Conservation (phyloP, 2,113 vertebrate genomes). For the Lipophrys pholis region DNA sequence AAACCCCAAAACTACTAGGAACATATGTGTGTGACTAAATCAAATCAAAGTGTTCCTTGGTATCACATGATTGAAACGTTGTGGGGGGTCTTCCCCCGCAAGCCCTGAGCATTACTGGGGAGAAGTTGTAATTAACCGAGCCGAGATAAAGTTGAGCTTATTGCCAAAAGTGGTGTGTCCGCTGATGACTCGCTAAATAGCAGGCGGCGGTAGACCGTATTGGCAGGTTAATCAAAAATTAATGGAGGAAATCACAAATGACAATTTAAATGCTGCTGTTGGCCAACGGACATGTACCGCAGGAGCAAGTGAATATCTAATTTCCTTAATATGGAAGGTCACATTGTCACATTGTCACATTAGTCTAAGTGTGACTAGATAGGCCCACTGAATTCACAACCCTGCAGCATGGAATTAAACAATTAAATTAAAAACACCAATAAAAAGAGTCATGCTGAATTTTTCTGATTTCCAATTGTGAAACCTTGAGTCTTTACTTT, state of each 20-base stretch:
- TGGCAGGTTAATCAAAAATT: slow-evolving; percentile 75
- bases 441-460: neutral
- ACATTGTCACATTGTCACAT: slow-evolving; percentile 51
- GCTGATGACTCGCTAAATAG: slow-evolving; percentile 63
- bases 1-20: neutral
- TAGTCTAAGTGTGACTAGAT: slow-evolving; percentile 40
- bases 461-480: neutral
- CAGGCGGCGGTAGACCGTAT: slow-evolving; percentile 41
- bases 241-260: slow-evolving; percentile 65
- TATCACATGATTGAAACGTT: slow-evolving; percentile 25
- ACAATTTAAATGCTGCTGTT: slow-evolving; percentile 62
- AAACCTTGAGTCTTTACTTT: neutral
- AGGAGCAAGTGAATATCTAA: slow-evolving; percentile 48
- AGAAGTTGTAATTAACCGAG: slow-evolving; percentile 70
- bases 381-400: slow-evolving; percentile 6
- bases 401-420: slow-evolving; percentile 11
- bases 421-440: slow-evolving; percentile 17
- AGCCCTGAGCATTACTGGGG: slow-evolving; percentile 54
- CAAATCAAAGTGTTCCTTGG: slow-evolving; percentile 28
- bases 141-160: slow-evolving; percentile 68
- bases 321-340: slow-evolving; percentile 53
- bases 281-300: slow-evolving; percentile 28
- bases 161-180: slow-evolving; percentile 57
- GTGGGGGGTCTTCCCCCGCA: slow-evolving; percentile 30
- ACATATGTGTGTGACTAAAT: slow-evolving; percentile 22